Conservation (phyloP, 2,113 vertebrate species). For the Poecilia latipinna region DNA sequence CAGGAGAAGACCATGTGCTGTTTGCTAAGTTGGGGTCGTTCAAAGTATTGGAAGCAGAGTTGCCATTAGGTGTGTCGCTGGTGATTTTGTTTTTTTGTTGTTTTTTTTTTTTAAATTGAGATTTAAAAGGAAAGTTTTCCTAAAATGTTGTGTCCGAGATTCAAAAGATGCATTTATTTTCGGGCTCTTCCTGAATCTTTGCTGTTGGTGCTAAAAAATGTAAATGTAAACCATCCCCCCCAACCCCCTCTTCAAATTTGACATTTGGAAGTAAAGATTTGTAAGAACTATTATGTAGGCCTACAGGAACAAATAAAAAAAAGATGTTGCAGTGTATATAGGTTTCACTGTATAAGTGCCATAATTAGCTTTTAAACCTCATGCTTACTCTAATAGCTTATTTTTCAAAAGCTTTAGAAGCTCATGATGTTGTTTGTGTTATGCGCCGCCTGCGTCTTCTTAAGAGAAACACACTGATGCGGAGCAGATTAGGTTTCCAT, state of each 20-base stretch:
- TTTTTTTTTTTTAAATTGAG: no score
- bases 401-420: slow-evolving; percentile 20
- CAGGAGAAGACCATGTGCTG: no score
- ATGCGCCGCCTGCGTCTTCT: slow-evolving; percentile 27
- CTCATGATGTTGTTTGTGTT: slow-evolving; percentile 6
- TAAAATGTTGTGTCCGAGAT: no score
- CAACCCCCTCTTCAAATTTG: not conserved
- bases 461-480: slow-evolving; percentile 47
- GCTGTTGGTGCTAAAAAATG: no score
- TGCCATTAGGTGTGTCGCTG: no score
- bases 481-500: slow-evolving; percentile 67
- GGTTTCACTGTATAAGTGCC: not conserved
- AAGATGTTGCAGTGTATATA: not conserved
- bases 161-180: no score
- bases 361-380: slow-evolving; percentile 15
- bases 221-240: no score
- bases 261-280: not conserved
- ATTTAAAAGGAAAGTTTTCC: no score
- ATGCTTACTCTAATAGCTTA: slow-evolving; percentile 16
- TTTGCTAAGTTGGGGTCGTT: no score
- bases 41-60: no score
- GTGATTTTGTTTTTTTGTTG: no score
- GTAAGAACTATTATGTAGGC: not conserved
- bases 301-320: not conserved
- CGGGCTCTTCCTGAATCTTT: no score